Evolutionary conservation across 2,888 invertebrate species (phyloP).

Genomic region (Drosophila borborema): DNA sequence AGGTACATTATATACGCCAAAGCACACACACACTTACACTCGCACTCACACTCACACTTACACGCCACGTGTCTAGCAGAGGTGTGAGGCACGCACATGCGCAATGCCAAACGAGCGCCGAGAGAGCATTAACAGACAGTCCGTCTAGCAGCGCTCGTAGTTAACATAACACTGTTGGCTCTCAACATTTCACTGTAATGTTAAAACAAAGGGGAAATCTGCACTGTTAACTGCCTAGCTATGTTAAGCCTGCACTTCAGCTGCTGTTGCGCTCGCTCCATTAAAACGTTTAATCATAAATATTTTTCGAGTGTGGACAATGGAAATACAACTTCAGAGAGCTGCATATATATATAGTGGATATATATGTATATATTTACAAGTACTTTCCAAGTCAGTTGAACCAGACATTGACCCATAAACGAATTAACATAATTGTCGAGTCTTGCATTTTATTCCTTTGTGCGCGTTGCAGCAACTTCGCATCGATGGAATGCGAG

Average conservation of each 20-base stretch:
- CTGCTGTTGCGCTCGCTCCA: slow-evolving; percentile 27
- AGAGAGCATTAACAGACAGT: slow-evolving; percentile 15
- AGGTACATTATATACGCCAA: slow-evolving; percentile 82
- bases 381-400: slow-evolving; percentile 20
- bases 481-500: slow-evolving; percentile 42
- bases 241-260: slow-evolving; percentile 19
- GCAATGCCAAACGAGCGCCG: slow-evolving; percentile 34
- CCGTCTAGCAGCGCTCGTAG: slow-evolving; percentile 9
- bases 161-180: slow-evolving; percentile 21
- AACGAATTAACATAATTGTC: slow-evolving; percentile 76
- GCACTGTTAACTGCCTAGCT: slow-evolving; percentile 19
- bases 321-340: slow-evolving; percentile 9
- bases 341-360: not conserved
- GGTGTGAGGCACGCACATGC: slow-evolving; percentile 62
- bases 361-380: not conserved
- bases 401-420: slow-evolving; percentile 66
- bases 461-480: slow-evolving; percentile 9
- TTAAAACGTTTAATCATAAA: slow-evolving; percentile 44
- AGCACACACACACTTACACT: slow-evolving; percentile 60
- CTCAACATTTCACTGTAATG: slow-evolving; percentile 5
- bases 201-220: slow-evolving; percentile 41
- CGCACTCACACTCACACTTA: slow-evolving; percentile 44
- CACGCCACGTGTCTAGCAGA: slow-evolving; percentile 54
- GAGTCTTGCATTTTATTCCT: slow-evolving; percentile 62
- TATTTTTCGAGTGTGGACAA: slow-evolving; percentile 46